Evolutionary conservation across 92 coral and sea anemone genomes (phyloP), one percentile per base, ranked within the genome.

Genomic region (Epizoanthus ramosus): DNA sequence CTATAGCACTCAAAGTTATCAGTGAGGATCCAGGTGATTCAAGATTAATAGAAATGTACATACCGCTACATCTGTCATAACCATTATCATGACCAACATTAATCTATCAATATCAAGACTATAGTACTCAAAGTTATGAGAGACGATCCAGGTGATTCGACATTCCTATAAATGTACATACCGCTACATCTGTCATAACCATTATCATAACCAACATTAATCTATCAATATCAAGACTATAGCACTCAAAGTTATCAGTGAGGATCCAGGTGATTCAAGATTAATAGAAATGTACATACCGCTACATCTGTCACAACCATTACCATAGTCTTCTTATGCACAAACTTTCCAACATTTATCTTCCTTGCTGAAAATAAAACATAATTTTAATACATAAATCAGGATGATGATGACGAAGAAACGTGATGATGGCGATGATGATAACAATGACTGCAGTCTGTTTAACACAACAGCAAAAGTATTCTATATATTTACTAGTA

Each of bases 281-380:
- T 22, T 10, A 16, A 15, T 10, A 15, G 28, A 12, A 16, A 12
- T 22, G 41, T 35, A 83, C 98, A 87, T 85, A 95, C 98, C 21
- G 98, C 98, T 63, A 95, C 98, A 76, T 95, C 98, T 28, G 98
- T 95, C 2, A 94, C 98, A 4, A 95, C 91, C 92, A 95, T 90
- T 12, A 95, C 98, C 90, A 93, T 93, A 0, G 95, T 89, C 60
- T 95, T 95, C 96, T 93, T 95, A 87, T 95, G 97, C 28, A 92
- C 93, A 81, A 95, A 95, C 81, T 95, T 95, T 82, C 98, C 97
- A 54, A 95, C 92, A 63, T 95, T 95, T 41, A 95, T 95, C 72
- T 95, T 95, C 37, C 98, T 85, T 21, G 98, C 98, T 95, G 87
- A 10, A 85, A 53, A 66, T 33, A 75, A 69, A 2, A 18, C 21